A percentile compares a stretch with the other conserved stretches of the same genome.
phyloP scores from a whole-genome alignment of 1,140 invertebrate genomes.

The Heliothis subflexa region DNA sequence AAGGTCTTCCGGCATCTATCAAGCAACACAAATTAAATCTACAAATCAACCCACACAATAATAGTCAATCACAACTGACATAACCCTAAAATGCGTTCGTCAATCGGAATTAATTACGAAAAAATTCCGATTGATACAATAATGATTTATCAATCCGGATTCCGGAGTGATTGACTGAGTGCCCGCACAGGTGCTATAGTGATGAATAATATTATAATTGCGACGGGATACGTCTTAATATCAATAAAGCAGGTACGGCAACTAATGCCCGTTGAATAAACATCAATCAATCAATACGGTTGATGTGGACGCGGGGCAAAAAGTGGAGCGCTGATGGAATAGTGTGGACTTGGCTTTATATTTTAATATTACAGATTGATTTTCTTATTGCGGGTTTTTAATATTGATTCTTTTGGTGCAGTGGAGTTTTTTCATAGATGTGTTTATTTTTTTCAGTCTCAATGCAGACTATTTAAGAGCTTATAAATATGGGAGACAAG shows the following conservation, averaged over 20 bases:
- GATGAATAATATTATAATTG: conserved; percentile 77
- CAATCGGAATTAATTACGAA: conserved; percentile 53
- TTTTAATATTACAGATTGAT: not conserved
- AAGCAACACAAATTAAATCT: not conserved
- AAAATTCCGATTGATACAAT: conserved; percentile 28
- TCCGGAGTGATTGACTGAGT: conserved; percentile 41
- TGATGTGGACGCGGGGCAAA: conserved; percentile 67
- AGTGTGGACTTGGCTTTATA: conserved; percentile 52
- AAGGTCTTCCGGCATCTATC: conserved; percentile 6
- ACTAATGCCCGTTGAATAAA: conserved; percentile 72
- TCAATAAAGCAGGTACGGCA: conserved; percentile 61
- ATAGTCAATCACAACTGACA: conserved; percentile 15
- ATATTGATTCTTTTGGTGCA: not conserved
- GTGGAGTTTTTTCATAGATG: too few species aligned
- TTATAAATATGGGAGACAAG: too few species aligned
- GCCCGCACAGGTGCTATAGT: conserved; percentile 47
- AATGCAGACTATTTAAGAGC: too few species aligned
- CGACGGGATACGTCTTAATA: conserved; percentile 71
- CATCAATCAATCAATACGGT: conserved; percentile 74
- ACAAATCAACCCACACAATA: not conserved
- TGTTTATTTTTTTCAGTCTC: too few species aligned
- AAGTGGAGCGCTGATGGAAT: conserved; percentile 53
- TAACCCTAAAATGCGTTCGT: conserved; percentile 28
- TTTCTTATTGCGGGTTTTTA: conserved; percentile 12
- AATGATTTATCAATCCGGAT: conserved; percentile 40